A percentile compares a stretch with the other conserved stretches of the same genome.
These are phyloP conservation scores for Lucilia sericata DNA, from an alignment of 1,140 invertebrate species.

Conservation along the genomic window DNA sequence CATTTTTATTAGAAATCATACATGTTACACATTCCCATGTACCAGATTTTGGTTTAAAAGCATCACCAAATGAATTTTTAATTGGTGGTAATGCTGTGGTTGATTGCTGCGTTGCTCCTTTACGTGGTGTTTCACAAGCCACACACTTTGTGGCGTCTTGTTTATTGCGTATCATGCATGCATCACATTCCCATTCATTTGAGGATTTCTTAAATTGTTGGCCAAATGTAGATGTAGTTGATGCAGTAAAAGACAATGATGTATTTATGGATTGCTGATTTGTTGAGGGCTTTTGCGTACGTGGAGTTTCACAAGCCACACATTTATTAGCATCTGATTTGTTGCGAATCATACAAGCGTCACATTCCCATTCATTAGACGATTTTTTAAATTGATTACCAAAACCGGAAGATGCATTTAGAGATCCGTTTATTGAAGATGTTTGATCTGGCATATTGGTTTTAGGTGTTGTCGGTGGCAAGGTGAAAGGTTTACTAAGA, in stretches of 20 bases:
- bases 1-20: constrained; percentile 72
- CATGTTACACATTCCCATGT: constrained; percentile 76
- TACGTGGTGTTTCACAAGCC: constrained; percentile 71
- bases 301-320: constrained; percentile 72
- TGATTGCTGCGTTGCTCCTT: constrained; percentile 25
- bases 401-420: constrained; percentile 55
- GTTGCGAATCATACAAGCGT: constrained; percentile 76
- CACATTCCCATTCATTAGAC: constrained; percentile 74
- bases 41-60: constrained; percentile 71
- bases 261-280: neutral
- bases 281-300: neutral
- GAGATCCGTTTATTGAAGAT: neutral
- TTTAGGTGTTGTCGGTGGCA: constrained; percentile 5
- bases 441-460: neutral
- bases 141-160: constrained; percentile 72
- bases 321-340: constrained; percentile 72
- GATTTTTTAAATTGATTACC: constrained; percentile 71
- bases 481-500: constrained; percentile 46
- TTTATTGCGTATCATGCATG: constrained; percentile 77
- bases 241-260: no score
- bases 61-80: constrained; percentile 68
- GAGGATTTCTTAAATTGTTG: constrained; percentile 71
- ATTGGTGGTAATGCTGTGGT: constrained; percentile 29
- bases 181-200: constrained; percentile 75
- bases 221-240: constrained; percentile 64